phyloP scores from a whole-genome alignment of 2,888 invertebrate genomes.

The Cephalotes varians region DNA sequence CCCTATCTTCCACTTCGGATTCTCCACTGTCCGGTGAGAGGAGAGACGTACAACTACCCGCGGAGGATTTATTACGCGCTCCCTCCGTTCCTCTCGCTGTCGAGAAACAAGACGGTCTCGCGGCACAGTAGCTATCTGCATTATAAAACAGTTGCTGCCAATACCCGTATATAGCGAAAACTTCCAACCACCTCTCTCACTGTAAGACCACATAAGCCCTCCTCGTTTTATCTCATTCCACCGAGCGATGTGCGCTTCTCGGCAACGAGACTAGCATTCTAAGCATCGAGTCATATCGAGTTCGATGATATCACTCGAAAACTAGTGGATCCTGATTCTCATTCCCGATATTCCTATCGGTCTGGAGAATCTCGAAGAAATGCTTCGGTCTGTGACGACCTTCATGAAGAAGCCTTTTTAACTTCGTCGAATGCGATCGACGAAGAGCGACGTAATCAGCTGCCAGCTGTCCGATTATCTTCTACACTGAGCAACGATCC shows the following conservation, averaged over 20 bases:
- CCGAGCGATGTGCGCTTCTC: constrained; percentile 22
- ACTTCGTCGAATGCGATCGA: constrained; percentile 49
- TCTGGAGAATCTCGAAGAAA: constrained; percentile 50
- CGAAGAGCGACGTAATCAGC: constrained; percentile 72
- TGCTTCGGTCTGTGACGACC: background rate
- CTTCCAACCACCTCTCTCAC: constrained; percentile 62
- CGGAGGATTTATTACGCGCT: constrained; percentile 83
- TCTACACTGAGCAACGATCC: constrained; percentile 4
- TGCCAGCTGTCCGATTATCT: constrained; percentile 67
- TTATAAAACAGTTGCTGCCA: constrained; percentile 83
- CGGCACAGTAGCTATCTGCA: constrained; percentile 79
- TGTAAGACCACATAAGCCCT: constrained; percentile 63
- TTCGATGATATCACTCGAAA: constrained; percentile 2
- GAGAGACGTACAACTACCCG: constrained; percentile 82
- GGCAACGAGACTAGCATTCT: constrained; percentile 59
- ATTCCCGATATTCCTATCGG: constrained; percentile 64
- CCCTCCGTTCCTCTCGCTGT: constrained; percentile 77
- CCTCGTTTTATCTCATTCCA: constrained; percentile 53
- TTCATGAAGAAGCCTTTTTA: constrained; percentile 49
- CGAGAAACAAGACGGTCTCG: constrained; percentile 62
- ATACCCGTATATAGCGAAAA: constrained; percentile 74
- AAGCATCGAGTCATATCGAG: constrained; percentile 47
- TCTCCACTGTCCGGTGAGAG: constrained; percentile 72
- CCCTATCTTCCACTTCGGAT: constrained; percentile 58
- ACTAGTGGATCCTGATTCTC: constrained; percentile 40